These are phyloP conservation scores for Entomyzon cyanotis DNA, from an alignment of 2,113 vertebrate species.

Conservation along the genomic window DNA sequence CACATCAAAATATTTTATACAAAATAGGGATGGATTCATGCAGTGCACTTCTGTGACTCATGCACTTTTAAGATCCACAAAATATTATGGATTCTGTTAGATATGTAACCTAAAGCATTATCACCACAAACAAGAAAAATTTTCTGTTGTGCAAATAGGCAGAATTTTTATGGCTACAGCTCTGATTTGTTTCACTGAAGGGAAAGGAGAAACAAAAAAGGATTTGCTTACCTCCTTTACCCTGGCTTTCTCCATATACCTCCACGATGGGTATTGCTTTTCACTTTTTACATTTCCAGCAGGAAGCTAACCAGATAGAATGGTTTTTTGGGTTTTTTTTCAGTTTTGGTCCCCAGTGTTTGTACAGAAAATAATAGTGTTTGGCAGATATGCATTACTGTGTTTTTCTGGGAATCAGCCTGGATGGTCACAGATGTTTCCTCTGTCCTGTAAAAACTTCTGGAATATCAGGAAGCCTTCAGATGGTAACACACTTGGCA, in stretches of 20 bases:
- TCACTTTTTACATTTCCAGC: neutral
- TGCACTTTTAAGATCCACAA: neutral
- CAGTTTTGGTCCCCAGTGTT: neutral
- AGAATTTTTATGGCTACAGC: neutral
- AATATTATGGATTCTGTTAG: neutral
- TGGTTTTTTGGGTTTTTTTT: neutral
- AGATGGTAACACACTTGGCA: neutral
- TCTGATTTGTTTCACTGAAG: neutral
- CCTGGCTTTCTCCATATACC: neutral
- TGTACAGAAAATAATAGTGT: neutral
- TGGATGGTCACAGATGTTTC: neutral
- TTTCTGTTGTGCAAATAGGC: neutral
- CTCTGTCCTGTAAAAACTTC: neutral
- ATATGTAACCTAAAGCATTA: neutral
- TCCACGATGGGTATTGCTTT: neutral
- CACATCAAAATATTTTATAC: neutral
- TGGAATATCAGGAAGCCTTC: neutral
- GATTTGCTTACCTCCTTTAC: neutral
- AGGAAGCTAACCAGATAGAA: neutral
- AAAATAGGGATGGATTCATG: neutral
- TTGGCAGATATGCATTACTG: neutral
- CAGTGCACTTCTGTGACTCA: neutral
- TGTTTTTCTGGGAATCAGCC: neutral
- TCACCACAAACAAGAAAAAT: neutral
- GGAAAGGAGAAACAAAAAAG: neutral